These are phyloP conservation scores for Philotrypesis tridentata DNA, from an alignment of 1,140 invertebrate genomes.

Conservation along the genomic window DNA sequence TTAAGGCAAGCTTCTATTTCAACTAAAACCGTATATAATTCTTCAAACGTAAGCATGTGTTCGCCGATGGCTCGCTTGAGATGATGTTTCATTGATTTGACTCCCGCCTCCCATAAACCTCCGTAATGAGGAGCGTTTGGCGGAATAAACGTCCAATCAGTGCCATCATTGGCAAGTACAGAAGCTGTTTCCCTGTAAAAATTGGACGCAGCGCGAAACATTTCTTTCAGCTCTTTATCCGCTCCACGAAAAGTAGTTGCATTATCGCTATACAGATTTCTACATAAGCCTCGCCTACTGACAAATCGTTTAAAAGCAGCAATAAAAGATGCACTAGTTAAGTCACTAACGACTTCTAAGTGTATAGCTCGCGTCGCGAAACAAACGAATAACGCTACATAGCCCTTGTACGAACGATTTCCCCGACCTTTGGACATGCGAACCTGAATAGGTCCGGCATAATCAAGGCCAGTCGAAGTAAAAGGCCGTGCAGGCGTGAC, in stretches of 20 bases:
- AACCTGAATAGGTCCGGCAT: background rate
- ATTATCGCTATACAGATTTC: background rate
- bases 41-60: too few relatives aligned
- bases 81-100: too few relatives aligned
- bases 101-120: too few relatives aligned
- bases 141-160: too few relatives aligned
- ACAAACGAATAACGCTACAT: background rate
- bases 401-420: too few relatives aligned
- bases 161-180: too few relatives aligned
- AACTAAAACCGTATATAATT: too few relatives aligned
- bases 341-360: background rate
- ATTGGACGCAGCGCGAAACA: background rate
- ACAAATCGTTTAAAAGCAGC: background rate
- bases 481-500: background rate
- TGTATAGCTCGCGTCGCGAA: background rate
- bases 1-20: too few relatives aligned
- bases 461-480: background rate
- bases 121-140: too few relatives aligned
- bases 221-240: background rate
- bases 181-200: background rate
- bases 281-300: background rate
- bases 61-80: too few relatives aligned
- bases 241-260: background rate
- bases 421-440: background rate
- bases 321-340: background rate